phyloP scores from a whole-genome alignment of 2,797 vertebrate species.

The Sphaeramia orbicularis region DNA sequence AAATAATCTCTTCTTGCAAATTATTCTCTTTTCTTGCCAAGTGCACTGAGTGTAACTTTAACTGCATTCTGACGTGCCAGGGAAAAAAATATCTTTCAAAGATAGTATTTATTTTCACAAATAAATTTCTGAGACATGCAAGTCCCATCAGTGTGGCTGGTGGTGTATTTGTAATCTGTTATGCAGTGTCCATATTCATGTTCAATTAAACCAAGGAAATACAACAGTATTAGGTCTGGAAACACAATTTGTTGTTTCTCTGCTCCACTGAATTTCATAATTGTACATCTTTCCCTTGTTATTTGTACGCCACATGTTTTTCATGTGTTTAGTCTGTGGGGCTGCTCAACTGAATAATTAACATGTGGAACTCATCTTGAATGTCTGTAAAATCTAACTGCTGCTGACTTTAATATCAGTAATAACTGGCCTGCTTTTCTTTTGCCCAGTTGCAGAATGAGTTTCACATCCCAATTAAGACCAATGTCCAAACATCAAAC shows the following conservation, averaged over 20 bases:
- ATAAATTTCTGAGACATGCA: conserved; percentile 18
- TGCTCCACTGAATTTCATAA: conserved; percentile 73
- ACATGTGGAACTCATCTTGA: conserved; percentile 47
- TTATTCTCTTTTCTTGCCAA: conserved; percentile 48
- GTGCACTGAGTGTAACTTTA: conserved; percentile 32
- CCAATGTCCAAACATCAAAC: too few species aligned
- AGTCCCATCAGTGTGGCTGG: background rate
- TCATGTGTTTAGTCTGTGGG: conserved; percentile 62
- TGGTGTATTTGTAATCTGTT: conserved; percentile 43
- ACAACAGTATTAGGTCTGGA: conserved; percentile 63
- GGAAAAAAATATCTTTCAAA: conserved; percentile 7
- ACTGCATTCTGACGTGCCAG: conserved; percentile 21
- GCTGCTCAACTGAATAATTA: conserved; percentile 68
- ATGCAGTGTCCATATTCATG: conserved; percentile 57
- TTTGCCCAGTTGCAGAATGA: too few species aligned
- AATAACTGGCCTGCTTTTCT: background rate
- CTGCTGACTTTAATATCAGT: conserved; percentile 15
- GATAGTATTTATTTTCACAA: conserved; percentile 31
- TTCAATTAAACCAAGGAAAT: conserved; percentile 73
- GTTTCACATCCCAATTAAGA: too few species aligned
- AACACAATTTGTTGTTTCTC: conserved; percentile 74
- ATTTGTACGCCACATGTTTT: conserved; percentile 66
- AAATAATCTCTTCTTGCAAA: conserved; percentile 52
- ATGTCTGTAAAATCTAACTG: conserved; percentile 13
- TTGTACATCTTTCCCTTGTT: conserved; percentile 70